Percentiles rank a stretch among this genome's conserved stretches.
Conservation (phyloP, 2,888 invertebrate species). For the Pelosia muscerda region DNA sequence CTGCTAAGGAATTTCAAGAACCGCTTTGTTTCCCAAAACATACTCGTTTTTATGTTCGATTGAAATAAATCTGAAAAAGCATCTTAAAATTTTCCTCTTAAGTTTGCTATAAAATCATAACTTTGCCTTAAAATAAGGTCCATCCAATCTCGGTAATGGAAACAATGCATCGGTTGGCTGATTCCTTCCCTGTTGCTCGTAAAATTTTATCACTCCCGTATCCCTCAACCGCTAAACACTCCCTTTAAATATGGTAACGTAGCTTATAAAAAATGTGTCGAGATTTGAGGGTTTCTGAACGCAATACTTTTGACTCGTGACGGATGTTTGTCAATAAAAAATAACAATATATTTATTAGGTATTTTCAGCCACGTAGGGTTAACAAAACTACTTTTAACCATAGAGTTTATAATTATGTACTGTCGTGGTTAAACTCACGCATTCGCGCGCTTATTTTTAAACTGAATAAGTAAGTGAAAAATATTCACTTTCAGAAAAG, state of each 20-base stretch:
- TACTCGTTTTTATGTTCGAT: too few species aligned
- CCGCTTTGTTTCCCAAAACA: too few species aligned
- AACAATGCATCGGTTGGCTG: constrained; percentile 56
- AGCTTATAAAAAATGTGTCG: constrained; percentile 33
- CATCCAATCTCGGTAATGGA: constrained; percentile 55
- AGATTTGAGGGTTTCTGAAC: constrained; percentile 5
- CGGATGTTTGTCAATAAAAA: background rate
- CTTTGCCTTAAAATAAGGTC: constrained; percentile 30
- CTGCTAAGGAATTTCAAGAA: too few species aligned
- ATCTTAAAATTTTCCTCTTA: background rate
- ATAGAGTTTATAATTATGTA: too few species aligned
- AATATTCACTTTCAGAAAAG: too few species aligned
- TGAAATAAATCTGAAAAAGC: background rate
- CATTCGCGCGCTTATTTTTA: too few species aligned
- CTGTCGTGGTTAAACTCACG: too few species aligned
- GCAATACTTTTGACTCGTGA: background rate
- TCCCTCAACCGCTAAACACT: constrained; percentile 51
- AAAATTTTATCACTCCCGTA: constrained; percentile 72
- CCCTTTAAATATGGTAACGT: constrained; percentile 51
- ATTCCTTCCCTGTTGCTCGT: constrained; percentile 68
- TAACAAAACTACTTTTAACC: background rate
- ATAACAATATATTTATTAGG: background rate
- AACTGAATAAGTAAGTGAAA: too few species aligned
- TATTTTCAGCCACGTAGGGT: background rate
- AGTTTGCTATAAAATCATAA: constrained; percentile 18